Conservation (phyloP, 1,140 invertebrate genomes). For the Laupala kohalensis region DNA sequence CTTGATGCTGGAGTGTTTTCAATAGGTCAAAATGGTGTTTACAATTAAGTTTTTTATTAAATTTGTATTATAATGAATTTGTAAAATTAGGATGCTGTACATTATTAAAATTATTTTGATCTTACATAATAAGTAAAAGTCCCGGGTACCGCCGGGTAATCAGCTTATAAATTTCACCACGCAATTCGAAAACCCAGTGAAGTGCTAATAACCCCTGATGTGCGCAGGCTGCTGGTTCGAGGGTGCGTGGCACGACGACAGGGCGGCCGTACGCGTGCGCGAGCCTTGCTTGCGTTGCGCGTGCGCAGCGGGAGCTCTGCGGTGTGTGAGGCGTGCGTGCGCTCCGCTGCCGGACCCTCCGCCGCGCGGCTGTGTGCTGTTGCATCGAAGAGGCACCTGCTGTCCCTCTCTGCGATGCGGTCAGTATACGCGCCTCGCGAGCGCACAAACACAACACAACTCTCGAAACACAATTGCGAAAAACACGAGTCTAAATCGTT, state of each 20-base stretch:
- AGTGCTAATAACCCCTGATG: background rate
- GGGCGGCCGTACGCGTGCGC: slow-evolving; percentile 38
- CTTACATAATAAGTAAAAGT: too few species aligned
- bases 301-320: slow-evolving; percentile 51
- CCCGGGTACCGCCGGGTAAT: too few species aligned
- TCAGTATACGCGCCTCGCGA: slow-evolving; percentile 21
- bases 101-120: too few species aligned
- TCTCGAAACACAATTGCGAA: background rate
- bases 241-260: slow-evolving; percentile 1
- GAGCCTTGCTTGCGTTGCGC: slow-evolving; percentile 65
- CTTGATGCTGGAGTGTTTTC: too few species aligned
- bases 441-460: background rate
- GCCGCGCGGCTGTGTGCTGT: slow-evolving; percentile 51
- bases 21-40: too few species aligned
- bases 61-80: too few species aligned
- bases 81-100: too few species aligned
- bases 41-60: too few species aligned
- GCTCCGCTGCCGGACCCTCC: slow-evolving; percentile 56
- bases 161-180: background rate
- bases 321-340: slow-evolving; percentile 64
- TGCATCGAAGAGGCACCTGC: slow-evolving; percentile 51
- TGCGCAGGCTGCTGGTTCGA: slow-evolving; percentile 2
- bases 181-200: too few species aligned
- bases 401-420: slow-evolving; percentile 63
- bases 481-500: too few species aligned